Percentiles rank a stretch among this genome's conserved stretches.
Evolutionary conservation across 2,888 invertebrate genomes (phyloP).

Genomic region (Caenorhabditis afra): DNA sequence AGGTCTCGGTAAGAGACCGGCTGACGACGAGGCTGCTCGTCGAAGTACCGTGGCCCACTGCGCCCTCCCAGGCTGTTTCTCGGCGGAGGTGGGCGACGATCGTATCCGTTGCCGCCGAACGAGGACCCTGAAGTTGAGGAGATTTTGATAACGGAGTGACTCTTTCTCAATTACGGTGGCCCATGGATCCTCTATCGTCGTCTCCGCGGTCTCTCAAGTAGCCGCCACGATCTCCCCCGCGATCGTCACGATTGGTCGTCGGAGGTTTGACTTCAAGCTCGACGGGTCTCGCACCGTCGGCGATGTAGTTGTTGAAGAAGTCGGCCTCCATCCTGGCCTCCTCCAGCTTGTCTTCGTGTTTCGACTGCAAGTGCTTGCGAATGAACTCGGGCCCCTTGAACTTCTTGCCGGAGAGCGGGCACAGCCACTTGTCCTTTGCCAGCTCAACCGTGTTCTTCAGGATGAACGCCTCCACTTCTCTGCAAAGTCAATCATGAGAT

Average conservation of each 20-base stretch:
- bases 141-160: not conserved
- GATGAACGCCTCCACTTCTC: conserved; percentile 94
- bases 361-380: conserved; percentile 97
- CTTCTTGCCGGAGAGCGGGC: conserved; percentile 97
- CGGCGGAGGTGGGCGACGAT: conserved; percentile 44
- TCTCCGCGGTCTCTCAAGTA: conserved; percentile 46
- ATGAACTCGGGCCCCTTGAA: conserved; percentile 99
- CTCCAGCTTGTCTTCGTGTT: conserved; percentile 95
- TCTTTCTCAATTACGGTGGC: conserved; percentile 22
- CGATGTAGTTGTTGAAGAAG: conserved; percentile 96
- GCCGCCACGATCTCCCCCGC: conserved; percentile 44
- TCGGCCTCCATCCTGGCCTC: conserved; percentile 95
- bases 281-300: conserved; percentile 94
- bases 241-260: conserved; percentile 29
- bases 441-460: conserved; percentile 96
- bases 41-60: conserved; percentile 70
- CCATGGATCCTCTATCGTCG: conserved; percentile 38
- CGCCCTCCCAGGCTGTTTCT: conserved; percentile 50
- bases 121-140: conserved; percentile 40
- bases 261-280: conserved; percentile 85
- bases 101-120: conserved; percentile 40
- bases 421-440: conserved; percentile 98
- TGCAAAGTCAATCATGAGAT: conserved; percentile 33
- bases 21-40: conserved; percentile 62
- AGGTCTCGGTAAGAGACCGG: conserved; percentile 92